phyloP scores from a whole-genome alignment of 2,113 vertebrate species.

The Ageneiosus marmoratus region DNA sequence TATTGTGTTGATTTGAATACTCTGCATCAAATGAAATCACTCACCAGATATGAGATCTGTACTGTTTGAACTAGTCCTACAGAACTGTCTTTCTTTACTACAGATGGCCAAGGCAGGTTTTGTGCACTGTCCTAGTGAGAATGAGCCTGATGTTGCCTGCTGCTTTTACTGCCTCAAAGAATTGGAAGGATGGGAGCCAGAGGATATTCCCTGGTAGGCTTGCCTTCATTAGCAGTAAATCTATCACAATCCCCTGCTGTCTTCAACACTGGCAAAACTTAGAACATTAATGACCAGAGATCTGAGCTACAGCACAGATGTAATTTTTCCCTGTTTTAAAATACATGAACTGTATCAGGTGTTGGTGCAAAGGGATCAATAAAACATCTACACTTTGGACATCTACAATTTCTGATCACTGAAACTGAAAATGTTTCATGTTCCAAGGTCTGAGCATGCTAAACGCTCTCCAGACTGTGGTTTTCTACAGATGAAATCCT shows the following conservation, averaged over 20 bases:
- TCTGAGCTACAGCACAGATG: not conserved
- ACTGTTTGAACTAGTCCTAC: not conserved
- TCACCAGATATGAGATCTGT: not conserved
- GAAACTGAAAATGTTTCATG: not conserved
- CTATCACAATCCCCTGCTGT: not conserved
- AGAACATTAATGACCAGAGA: not conserved
- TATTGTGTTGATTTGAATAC: not conserved
- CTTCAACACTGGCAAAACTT: not conserved
- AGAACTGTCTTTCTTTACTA: not conserved
- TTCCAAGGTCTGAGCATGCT: conserved; percentile 71
- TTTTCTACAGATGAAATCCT: conserved; percentile 69
- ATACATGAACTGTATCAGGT: too few species aligned
- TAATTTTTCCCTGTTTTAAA: not conserved
- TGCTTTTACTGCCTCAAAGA: conserved; percentile 83
- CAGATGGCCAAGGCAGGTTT: conserved; percentile 82
- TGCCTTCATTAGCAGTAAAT: not conserved
- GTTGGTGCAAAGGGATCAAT: not conserved
- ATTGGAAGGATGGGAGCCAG: conserved; percentile 78
- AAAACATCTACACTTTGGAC: not conserved
- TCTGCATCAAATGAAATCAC: not conserved
- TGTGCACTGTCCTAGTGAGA: conserved; percentile 72
- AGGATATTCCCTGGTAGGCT: conserved; percentile 76
- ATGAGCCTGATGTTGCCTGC: conserved; percentile 74
- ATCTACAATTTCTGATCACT: not conserved
- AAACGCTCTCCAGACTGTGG: conserved; percentile 71